phyloP scores from a whole-genome alignment of 2,888 invertebrate species.

The Netelia virgata region DNA sequence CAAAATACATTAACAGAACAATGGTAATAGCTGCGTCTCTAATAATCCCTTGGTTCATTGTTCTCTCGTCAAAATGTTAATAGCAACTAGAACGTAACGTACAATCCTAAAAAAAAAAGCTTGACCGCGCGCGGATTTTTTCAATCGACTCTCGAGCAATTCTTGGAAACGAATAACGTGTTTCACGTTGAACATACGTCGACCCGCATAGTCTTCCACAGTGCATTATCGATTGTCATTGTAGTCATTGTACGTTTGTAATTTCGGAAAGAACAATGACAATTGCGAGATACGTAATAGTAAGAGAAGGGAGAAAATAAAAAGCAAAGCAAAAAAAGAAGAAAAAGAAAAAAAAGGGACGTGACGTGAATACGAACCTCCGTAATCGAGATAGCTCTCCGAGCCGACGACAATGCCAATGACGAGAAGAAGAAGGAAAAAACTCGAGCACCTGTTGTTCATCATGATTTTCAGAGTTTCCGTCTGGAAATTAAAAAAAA shows the following conservation, averaged over 20 bases:
- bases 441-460: constrained; percentile 70
- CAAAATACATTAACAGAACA: too few species aligned
- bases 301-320: neutral
- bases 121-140: neutral
- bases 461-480: constrained; percentile 70
- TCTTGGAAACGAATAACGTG: neutral
- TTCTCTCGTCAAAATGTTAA: neutral
- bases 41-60: too few species aligned
- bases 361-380: constrained; percentile 68
- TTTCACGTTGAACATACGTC: neutral
- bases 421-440: constrained; percentile 71
- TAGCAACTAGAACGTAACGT: neutral
- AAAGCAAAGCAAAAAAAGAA: neutral
- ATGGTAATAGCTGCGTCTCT: too few species aligned
- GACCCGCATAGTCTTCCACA: neutral
- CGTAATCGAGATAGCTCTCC: constrained; percentile 79
- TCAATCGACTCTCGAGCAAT: too few species aligned
- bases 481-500: constrained; percentile 48
- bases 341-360: neutral
- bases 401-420: constrained; percentile 71
- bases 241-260: neutral
- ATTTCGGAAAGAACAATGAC: constrained; percentile 4
- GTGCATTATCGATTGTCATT: neutral
- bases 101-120: neutral
- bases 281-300: neutral